Base-by-base conservation (phyloP, 2,888 invertebrate genomes). In the Plagiodera versicolora region DNA sequence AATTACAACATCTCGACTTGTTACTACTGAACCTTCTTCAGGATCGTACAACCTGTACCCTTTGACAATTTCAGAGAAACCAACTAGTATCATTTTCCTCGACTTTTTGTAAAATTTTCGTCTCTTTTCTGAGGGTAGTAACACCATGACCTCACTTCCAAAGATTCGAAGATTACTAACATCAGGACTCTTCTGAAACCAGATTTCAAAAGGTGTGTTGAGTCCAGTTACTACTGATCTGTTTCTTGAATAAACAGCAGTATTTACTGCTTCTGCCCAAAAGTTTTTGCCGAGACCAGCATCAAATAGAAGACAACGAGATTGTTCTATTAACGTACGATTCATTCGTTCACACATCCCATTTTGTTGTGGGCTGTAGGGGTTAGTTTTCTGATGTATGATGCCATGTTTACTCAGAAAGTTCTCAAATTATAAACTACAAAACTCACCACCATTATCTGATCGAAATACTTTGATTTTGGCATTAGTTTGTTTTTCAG, bases 231-330 rank as follows among this genome's bases (percentile, higher is more conserved):
- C 48, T 20, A 48, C 19, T 48, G 48, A 48, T 48, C 48, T 48
- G 20, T 48, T 46, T 46, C 46, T 46, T 17, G 69, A 39, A 56
- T 74, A 72, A 6, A 69, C 67, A 14, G 72, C 72, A 6, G 71
- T 72, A 48, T 68, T 39, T 47, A 68, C 61, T 5, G 75, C 77
- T 63, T 78, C 75, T 18, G 75, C 77, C 77, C 76, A 75, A 51
- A 70, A 66, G 10, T 56, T 62, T 49, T 58, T 62, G 17, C 11
- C 16, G 8, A 58, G 45, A 5, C 53, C 47, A 16, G 69, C 69
- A 59, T 73, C 70, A 60, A 70, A 68, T 11, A 74, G 53, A 32
- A 74, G 46, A 55, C 72, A 73, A 59, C 61, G 68, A 10, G 70
- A 64, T 48, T 67, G 70, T 53, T 72, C 72, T 1, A 73, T 61